Conservation (phyloP, 2,888 invertebrate genomes). For the Apodemia zela region DNA sequence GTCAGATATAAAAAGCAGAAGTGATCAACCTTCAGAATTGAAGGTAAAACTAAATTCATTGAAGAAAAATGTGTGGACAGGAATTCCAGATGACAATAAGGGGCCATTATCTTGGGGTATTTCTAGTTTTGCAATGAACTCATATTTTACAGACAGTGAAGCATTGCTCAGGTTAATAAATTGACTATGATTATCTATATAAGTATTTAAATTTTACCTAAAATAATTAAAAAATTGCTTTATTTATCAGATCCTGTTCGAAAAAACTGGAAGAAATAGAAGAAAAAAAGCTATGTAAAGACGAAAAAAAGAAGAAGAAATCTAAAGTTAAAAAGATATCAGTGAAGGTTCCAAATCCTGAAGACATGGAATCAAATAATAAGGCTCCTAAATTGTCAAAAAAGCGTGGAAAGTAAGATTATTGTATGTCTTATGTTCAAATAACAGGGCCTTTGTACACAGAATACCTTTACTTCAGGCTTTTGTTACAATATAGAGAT, state of each 20-base stretch:
- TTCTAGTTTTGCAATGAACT: conserved; percentile 77
- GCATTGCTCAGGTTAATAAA: conserved; percentile 72
- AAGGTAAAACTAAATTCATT: conserved; percentile 85
- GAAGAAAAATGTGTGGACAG: conserved; percentile 88
- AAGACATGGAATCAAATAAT: conserved; percentile 55
- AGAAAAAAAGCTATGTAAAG: conserved; percentile 59
- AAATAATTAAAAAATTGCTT: background rate
- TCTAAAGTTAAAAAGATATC: conserved; percentile 63
- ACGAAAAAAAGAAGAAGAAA: conserved; percentile 73
- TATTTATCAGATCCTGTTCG: conserved; percentile 80
- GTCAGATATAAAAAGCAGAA: conserved; percentile 62
- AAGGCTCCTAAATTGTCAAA: conserved; percentile 64
- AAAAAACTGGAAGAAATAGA: conserved; percentile 81
- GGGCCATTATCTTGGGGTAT: conserved; percentile 85
- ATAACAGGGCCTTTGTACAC: no score
- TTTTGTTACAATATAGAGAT: no score
- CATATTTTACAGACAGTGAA: conserved; percentile 79
- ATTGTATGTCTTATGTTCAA: background rate
- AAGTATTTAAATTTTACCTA: conserved; percentile 18
- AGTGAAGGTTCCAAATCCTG: conserved; percentile 65
- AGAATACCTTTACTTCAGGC: no score
- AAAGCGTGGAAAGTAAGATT: conserved; percentile 72
- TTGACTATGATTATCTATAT: background rate
- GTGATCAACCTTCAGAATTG: conserved; percentile 78
- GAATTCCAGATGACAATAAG: conserved; percentile 72